A percentile compares a stretch with the other conserved stretches of the same genome.
Conservation (phyloP, 1,140 invertebrate genomes). For the Pachyrhynchus sulphureomaculatus region DNA sequence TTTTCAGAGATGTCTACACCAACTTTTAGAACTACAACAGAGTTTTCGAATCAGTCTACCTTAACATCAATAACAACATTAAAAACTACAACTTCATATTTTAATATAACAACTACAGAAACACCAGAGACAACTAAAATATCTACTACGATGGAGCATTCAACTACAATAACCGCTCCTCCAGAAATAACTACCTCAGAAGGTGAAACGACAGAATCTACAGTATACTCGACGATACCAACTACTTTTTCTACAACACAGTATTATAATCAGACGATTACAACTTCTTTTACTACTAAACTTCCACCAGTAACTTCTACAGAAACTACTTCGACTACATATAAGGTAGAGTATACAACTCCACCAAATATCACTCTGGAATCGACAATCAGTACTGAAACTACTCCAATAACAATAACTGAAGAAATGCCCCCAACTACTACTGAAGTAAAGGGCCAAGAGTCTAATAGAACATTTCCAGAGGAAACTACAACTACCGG, state of each 20-base stretch:
- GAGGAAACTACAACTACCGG: slow-evolving; percentile 17
- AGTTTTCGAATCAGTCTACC: background rate
- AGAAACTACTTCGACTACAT: slow-evolving; percentile 4
- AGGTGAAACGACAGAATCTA: background rate
- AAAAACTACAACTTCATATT: slow-evolving; percentile 3
- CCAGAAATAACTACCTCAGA: slow-evolving; percentile 11
- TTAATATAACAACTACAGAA: slow-evolving; percentile 8
- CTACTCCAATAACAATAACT: slow-evolving; percentile 1
- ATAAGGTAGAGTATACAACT: background rate
- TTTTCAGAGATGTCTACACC: background rate
- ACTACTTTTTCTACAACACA: slow-evolving; percentile 29
- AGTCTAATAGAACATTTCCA: slow-evolving; percentile 26
- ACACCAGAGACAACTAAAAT: slow-evolving; percentile 26
- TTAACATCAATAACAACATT: background rate
- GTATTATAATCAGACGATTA: slow-evolving; percentile 30
- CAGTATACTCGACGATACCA: slow-evolving; percentile 1
- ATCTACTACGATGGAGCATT: background rate
- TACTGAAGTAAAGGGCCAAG: background rate
- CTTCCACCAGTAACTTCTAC: slow-evolving; percentile 8
- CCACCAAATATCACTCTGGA: background rate
- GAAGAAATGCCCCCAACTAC: slow-evolving; percentile 8
- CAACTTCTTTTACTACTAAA: slow-evolving; percentile 11
- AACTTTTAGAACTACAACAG: background rate
- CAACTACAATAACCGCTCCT: background rate
- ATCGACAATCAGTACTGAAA: background rate